These are phyloP conservation scores for Aphelenchoides bicaudatus DNA, from an alignment of 2,888 invertebrate genomes.

Conservation along the genomic window DNA sequence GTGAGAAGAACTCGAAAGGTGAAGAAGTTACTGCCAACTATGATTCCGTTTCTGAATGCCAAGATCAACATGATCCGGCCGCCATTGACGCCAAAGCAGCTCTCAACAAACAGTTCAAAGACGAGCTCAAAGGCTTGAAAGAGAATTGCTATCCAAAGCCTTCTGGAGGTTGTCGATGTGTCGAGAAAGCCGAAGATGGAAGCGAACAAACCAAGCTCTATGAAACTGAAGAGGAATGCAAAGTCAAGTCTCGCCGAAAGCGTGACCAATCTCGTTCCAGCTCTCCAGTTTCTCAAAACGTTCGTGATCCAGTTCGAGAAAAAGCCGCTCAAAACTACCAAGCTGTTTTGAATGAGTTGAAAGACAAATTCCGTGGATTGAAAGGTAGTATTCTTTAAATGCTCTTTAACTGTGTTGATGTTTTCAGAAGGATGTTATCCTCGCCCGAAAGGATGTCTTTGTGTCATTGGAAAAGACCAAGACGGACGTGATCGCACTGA, in stretches of 20 bases:
- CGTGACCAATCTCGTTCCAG: no score
- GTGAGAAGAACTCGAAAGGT: slow-evolving; percentile 51
- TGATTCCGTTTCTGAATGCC: slow-evolving; percentile 45
- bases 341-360: slow-evolving; percentile 55
- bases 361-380: slow-evolving; percentile 57
- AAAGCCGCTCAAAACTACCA: slow-evolving; percentile 56
- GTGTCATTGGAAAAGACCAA: slow-evolving; percentile 52
- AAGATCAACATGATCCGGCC: slow-evolving; percentile 22
- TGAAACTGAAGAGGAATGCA: slow-evolving; percentile 47
- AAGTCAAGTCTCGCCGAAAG: slow-evolving; percentile 24
- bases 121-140: slow-evolving; percentile 56
- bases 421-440: slow-evolving; percentile 44
- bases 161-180: slow-evolving; percentile 52
- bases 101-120: slow-evolving; percentile 39
- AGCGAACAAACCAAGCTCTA: slow-evolving; percentile 52
- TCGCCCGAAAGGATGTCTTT: slow-evolving; percentile 56
- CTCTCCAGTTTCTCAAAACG: slow-evolving; percentile 35
- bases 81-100: slow-evolving; percentile 20
- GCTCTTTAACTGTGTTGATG: neutral
- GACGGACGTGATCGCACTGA: slow-evolving; percentile 58
- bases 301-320: slow-evolving; percentile 49
- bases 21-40: slow-evolving; percentile 49
- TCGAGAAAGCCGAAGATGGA: slow-evolving; percentile 52
- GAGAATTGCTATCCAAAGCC: slow-evolving; percentile 57
- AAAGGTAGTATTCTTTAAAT: slow-evolving; percentile 48